Evolutionary conservation across 2,888 invertebrate genomes (phyloP), one percentile per base, ranked within the genome.

Genomic region (Eilema sororculum): DNA sequence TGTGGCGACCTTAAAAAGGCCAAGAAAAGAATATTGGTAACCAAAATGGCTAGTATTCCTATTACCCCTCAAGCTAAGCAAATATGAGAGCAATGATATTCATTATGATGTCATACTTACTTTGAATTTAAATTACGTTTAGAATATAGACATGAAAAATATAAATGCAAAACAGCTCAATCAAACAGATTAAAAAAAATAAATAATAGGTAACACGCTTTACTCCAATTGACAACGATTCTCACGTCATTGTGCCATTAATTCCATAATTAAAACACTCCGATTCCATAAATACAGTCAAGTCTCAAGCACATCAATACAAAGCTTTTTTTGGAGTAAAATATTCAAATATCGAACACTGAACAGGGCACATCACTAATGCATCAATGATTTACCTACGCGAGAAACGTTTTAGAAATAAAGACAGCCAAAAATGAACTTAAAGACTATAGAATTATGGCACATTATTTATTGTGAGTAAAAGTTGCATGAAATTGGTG

Each of bases 361-460:
- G 24, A 22, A 25, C 22, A 56, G 24, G 22, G 61, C 67, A 71
- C 78, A 80, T 72, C 78, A 73, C 82, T 85, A 89, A 89, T 89
- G 87, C 88, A 87, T 87, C 84, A 85, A 90, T 90, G 89, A 93
- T 92, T 92, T 93, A 92, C 90, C 83, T 90, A 78, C 59, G 72
- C 74, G 72, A 80, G 77, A 84, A 82, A 80, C 85, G 80, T 75
- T 78, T 79, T 73, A 69, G 56, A 4, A 74, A 33, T 1, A 10
- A 20, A 12, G 57, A 12, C 57, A 67, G 3, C 63, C 25, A 30
- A 78, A 85, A 86, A 77, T 76, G 71, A 68, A 78, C 86, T 83
- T 72, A 89, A 81, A 2, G 0, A 13, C n/a, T 28, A 22, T 65
- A 28, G 4, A 4, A 22, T 74, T 87, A 90, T 82, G 82, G 89